Evolutionary conservation across 2,888 invertebrate genomes (phyloP).

Genomic region (Lasioglossum lativentre): DNA sequence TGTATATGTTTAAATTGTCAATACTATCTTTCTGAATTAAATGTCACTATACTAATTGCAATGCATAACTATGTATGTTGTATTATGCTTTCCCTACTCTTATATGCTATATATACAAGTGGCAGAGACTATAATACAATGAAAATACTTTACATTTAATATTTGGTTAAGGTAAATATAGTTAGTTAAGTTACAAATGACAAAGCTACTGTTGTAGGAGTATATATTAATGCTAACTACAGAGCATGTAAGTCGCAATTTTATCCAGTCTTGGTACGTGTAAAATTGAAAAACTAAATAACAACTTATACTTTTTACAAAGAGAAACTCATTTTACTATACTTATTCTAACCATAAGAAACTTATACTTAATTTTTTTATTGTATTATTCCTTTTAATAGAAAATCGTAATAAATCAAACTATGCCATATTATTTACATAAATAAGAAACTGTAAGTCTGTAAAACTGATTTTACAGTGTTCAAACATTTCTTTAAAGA

Average conservation of each 20-base stretch:
- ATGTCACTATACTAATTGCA: constrained; percentile 16
- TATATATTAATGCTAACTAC: constrained; percentile 21
- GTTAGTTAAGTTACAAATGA: constrained; percentile 2
- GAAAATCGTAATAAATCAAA: background rate
- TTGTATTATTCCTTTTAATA: background rate
- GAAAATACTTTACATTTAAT: constrained; percentile 30
- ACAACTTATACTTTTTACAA: constrained; percentile 26
- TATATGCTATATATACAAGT: constrained; percentile 28
- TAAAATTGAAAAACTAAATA: constrained; percentile 41
- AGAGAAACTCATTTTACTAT: constrained; percentile 5
- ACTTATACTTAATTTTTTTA: background rate
- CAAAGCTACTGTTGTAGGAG: background rate
- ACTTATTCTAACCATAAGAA: background rate
- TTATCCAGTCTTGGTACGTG: constrained; percentile 53
- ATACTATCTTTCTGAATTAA: background rate
- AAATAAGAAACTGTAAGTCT: constrained; percentile 29
- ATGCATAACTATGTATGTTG: constrained; percentile 9
- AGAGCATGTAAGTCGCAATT: constrained; percentile 13
- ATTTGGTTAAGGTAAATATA: background rate
- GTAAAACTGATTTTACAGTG: constrained; percentile 6
- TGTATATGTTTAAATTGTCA: constrained; percentile 34
- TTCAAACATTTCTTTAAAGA: constrained; percentile 30
- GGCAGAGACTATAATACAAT: constrained; percentile 1
- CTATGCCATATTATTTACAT: background rate
- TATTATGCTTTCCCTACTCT: constrained; percentile 15